Conservation (phyloP, 2,113 vertebrate species). For the Syrmaticus mikado region DNA sequence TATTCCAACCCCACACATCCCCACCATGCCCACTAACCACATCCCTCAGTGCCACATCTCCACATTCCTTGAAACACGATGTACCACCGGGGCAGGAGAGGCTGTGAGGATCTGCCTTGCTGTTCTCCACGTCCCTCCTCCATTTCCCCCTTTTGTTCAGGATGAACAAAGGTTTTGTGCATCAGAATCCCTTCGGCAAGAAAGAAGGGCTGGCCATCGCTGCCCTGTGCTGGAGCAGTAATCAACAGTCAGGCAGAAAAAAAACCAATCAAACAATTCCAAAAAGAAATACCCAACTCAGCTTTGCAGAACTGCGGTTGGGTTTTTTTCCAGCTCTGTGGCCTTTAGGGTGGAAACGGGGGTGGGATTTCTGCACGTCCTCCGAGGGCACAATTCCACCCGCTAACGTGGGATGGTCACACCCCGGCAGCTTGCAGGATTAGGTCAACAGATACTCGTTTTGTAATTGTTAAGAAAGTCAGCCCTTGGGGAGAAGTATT, state of each 20-base stretch:
- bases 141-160: not conserved
- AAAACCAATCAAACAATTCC: not conserved
- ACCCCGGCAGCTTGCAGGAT: slow-evolving; percentile 54
- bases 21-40: too few relatives aligned
- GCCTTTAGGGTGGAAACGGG: not conserved
- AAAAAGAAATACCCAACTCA: not conserved
- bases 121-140: rapidly evolving
- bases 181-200: not conserved
- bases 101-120: not conserved
- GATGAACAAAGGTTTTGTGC: not conserved
- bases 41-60: too few relatives aligned
- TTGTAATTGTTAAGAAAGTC: slow-evolving; percentile 48
- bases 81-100: not conserved
- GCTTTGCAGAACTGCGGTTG: not conserved
- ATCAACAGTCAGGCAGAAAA: not conserved
- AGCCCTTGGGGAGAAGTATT: slow-evolving; percentile 55
- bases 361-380: slow-evolving; percentile 22
- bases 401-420: slow-evolving; percentile 53
- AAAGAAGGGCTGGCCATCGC: not conserved
- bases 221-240: not conserved
- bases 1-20: too few relatives aligned
- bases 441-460: slow-evolving; percentile 53
- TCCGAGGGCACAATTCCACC: slow-evolving; percentile 62
- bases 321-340: not conserved
- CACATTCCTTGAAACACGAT: not conserved